A percentile compares a stretch with the other conserved stretches of the same genome.
Evolutionary conservation across 2,888 invertebrate genomes (phyloP).

Genomic region (Polyploca ridens): DNA sequence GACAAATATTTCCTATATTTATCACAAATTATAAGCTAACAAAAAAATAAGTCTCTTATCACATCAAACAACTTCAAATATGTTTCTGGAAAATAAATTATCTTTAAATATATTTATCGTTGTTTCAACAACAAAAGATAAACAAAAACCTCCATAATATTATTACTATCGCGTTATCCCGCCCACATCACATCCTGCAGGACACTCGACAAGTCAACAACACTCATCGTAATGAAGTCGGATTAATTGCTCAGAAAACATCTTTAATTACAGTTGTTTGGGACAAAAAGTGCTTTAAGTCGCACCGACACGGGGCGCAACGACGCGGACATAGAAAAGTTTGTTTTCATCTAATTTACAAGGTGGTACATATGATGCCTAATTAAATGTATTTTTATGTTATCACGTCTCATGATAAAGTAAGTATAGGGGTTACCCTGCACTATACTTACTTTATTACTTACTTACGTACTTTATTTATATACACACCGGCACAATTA

Average conservation of each 20-base stretch:
- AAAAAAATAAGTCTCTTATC: neutral
- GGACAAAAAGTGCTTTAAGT: neutral
- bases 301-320: neutral
- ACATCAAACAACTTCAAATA: neutral
- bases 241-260: neutral
- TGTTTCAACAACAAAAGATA: neutral
- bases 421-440: no score
- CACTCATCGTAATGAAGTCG: neutral
- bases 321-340: neutral
- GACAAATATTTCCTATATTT: neutral
- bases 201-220: neutral
- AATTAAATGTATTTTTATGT: neutral
- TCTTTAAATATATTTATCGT: neutral
- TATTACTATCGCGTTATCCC: neutral
- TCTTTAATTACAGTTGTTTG: slow-evolving; percentile 1
- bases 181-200: neutral
- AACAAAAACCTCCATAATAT: neutral
- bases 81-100: neutral
- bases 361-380: no score
- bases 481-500: no score
- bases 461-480: no score
- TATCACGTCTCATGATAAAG: no score
- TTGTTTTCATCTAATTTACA: neutral
- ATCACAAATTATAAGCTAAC: neutral
- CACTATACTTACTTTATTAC: no score